phyloP scores from a whole-genome alignment of 1,140 invertebrate species.

The Drosophila parvula region DNA sequence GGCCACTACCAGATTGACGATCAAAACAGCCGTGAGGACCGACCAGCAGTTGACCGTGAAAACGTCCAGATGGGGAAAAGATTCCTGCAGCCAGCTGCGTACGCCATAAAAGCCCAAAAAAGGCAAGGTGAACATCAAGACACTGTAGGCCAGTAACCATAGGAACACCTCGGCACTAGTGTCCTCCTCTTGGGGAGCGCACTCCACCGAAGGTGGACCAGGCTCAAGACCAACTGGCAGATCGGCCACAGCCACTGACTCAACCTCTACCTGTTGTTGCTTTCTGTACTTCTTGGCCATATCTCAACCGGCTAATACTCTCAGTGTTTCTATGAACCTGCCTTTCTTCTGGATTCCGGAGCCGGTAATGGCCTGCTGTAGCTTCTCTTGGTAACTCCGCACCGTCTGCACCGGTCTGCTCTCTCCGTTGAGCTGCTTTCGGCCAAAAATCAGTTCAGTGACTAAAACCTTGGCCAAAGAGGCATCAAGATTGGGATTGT shows the following conservation, averaged over 20 bases:
- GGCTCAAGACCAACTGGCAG: neutral
- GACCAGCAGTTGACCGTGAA: constrained; percentile 89
- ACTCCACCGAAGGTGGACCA: neutral
- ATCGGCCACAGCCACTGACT: neutral
- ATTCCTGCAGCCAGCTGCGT: constrained; percentile 86
- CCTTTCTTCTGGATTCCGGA: constrained; percentile 52
- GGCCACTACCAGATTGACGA: constrained; percentile 91
- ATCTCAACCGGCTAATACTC: constrained; percentile 58
- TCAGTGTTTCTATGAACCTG: constrained; percentile 47
- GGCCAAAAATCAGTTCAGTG: constrained; percentile 93
- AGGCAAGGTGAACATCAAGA: constrained; percentile 93
- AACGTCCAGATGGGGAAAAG: constrained; percentile 86
- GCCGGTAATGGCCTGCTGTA: constrained; percentile 83
- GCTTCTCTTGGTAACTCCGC: constrained; percentile 87
- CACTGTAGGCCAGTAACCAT: constrained; percentile 90
- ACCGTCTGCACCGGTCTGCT: constrained; percentile 89
- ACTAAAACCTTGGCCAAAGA: constrained; percentile 90
- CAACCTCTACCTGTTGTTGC: constrained; percentile 17
- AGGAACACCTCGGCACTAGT: constrained; percentile 85
- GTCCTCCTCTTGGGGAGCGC: constrained; percentile 42
- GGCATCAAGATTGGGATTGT: constrained; percentile 88
- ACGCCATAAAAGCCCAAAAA: constrained; percentile 90
- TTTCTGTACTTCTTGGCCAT: constrained; percentile 62
- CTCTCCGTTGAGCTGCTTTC: constrained; percentile 87
- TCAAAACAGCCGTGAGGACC: constrained; percentile 89